A percentile compares a stretch with the other conserved stretches of the same genome.
Conservation (phyloP, 2,113 vertebrate species). For the Podarcis cretensis region DNA sequence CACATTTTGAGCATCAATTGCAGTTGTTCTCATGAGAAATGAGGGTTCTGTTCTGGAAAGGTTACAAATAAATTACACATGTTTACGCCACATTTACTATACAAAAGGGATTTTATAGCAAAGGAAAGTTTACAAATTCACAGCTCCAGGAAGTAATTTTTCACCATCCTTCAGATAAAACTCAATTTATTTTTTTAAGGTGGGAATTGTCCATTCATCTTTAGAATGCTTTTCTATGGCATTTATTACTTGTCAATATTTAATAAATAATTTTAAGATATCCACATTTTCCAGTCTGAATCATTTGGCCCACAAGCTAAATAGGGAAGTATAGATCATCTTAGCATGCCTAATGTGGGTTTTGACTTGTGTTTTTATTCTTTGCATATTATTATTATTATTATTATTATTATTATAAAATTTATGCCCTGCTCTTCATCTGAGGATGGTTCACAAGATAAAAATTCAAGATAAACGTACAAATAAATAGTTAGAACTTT, state of each 20-base stretch:
- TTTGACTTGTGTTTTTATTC: neutral
- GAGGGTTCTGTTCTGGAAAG: conserved; percentile 15
- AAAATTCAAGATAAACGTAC: too few relatives aligned
- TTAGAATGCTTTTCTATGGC: conserved; percentile 24
- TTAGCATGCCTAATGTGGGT: neutral
- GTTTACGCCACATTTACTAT: conserved; percentile 19
- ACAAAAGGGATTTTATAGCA: neutral
- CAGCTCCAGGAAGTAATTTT: neutral
- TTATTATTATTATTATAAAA: too few relatives aligned
- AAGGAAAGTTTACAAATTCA: conserved; percentile 21
- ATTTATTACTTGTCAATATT: conserved; percentile 42
- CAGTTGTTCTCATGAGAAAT: conserved; percentile 45
- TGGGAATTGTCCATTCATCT: neutral
- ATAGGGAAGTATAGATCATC: neutral
- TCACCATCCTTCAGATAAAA: neutral
- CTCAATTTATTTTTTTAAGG: neutral
- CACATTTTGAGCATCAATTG: neutral
- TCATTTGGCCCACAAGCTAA: neutral
- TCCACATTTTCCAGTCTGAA: neutral
- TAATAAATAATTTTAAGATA: conserved; percentile 12
- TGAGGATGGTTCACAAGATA: too few relatives aligned
- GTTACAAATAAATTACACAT: neutral
- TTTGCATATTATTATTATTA: too few relatives aligned
- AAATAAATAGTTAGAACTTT: too few relatives aligned
- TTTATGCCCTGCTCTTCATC: too few relatives aligned